Percentiles rank a stretch among this genome's conserved stretches.
Conservation (phyloP, 1,140 invertebrate genomes). For the Pollicipes pollicipes region DNA sequence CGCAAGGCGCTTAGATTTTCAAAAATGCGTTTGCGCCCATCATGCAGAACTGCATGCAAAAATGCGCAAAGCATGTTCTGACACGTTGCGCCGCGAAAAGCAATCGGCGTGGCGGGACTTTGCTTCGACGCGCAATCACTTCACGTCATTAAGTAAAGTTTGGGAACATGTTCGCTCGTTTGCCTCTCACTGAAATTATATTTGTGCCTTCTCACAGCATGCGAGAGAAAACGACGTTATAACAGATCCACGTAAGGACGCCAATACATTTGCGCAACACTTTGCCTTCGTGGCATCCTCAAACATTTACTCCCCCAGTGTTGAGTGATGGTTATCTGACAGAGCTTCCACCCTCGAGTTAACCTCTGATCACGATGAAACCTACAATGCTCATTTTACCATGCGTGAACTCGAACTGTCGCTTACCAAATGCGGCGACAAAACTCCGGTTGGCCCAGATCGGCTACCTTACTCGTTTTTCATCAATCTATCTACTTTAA, state of each 20-base stretch:
- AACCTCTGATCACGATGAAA: not conserved
- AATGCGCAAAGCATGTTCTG: not conserved
- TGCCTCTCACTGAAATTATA: not conserved
- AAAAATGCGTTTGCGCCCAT: not conserved
- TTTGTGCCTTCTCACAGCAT: not conserved
- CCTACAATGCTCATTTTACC: not conserved
- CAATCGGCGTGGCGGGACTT: not conserved
- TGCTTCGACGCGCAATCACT: not conserved
- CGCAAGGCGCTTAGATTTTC: not conserved
- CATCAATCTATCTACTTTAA: too few relatives aligned
- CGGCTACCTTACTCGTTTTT: too few relatives aligned
- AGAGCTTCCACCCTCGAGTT: not conserved
- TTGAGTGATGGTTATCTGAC: not conserved
- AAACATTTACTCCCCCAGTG: not conserved
- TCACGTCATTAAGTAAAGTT: not conserved
- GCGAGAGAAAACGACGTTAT: not conserved
- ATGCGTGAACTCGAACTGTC: not conserved
- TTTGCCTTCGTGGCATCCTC: not conserved
- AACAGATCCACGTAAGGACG: not conserved
- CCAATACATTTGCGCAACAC: not conserved
- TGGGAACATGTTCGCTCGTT: not conserved
- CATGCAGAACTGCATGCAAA: not conserved
- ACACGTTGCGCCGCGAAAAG: not conserved
- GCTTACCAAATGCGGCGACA: not conserved
- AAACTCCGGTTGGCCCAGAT: not conserved